These are phyloP conservation scores for Apoderus coryli DNA, from an alignment of 2,888 invertebrate species.

Conservation along the genomic window DNA sequence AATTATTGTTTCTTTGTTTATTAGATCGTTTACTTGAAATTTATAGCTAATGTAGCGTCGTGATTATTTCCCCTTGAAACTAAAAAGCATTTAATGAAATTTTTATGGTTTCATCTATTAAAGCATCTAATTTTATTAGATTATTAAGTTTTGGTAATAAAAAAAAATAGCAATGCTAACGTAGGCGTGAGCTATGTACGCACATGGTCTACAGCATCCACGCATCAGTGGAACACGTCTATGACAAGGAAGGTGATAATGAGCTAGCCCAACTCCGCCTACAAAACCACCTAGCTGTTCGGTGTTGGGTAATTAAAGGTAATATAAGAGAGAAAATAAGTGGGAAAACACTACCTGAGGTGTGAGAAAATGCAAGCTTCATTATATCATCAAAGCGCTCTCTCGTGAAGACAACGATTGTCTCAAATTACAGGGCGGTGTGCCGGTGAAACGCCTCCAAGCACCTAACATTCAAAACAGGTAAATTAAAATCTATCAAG, in stretches of 20 bases:
- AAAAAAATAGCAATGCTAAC: too few relatives aligned
- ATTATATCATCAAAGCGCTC: constrained; percentile 35
- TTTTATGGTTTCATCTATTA: too few relatives aligned
- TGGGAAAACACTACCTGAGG: constrained; percentile 34
- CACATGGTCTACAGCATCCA: too few relatives aligned
- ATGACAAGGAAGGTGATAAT: constrained; percentile 18
- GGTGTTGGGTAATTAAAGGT: constrained; percentile 29
- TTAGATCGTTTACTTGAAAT: too few relatives aligned
- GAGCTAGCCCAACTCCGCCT: constrained; percentile 17
- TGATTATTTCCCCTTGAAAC: too few relatives aligned
- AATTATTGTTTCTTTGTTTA: too few relatives aligned
- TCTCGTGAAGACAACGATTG: constrained; percentile 35
- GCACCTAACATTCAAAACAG: constrained; percentile 28
- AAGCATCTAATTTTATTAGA: too few relatives aligned
- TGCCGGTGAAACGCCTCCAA: constrained; percentile 24
- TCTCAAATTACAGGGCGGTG: constrained; percentile 36
- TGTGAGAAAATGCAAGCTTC: constrained; percentile 35
- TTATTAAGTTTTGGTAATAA: too few relatives aligned
- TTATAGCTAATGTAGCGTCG: too few relatives aligned
- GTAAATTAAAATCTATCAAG: constrained; percentile 33
- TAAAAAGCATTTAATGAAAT: too few relatives aligned
- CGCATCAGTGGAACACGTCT: constrained; percentile 4
- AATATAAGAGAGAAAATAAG: constrained; percentile 30
- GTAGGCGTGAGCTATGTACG: too few relatives aligned
- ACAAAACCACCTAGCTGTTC: constrained; percentile 13